Base-by-base conservation (phyloP, 64 coral and sea anemone genomes). In the Trachythela sp. region DNA sequence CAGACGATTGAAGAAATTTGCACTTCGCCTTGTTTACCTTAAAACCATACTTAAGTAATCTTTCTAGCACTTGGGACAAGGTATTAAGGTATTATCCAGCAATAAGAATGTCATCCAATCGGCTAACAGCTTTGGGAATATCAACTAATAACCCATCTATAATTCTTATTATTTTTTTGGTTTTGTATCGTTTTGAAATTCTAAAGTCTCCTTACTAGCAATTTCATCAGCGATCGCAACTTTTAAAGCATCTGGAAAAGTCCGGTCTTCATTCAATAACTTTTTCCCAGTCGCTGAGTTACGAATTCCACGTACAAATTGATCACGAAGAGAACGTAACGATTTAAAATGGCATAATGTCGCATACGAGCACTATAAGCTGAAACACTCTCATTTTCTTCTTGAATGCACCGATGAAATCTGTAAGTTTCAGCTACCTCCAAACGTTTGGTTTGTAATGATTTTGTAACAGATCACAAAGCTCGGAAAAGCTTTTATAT, bases 351-450 rank as follows among this genome's bases (percentile, higher is more conserved):
- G n/a, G 93, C 93, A 18, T 91, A 68, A 64, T 43, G 93, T 91
- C 89, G 52, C 49, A 94, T 36, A 24, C 86, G 83, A 36, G 91
- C 86, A 36, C 85, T 84, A 43, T 59, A 92, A 20, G 38, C 77
- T 2, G 86, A 84, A 22, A 91, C 72, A 11, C 24, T 88, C 88
- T 92, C 84, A 13, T 85, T 91, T 48, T 91, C 67, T 83, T 85
- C 83, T 86, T 89, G 90, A 86, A 67, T 50, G 89, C 94, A 94
- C 24, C 67, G 83, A 42, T 94, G 94, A 89, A 89, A 94, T 50
- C 84, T 85, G n/a, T 86, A 91, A 0, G 83, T 60, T 85, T 84
- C 89, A 40, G 86, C 45, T 13, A 94, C 87, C 26, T 91, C 84
- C 13, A 94, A 35, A 67, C 90, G 59, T 76, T 86, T 92, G 85